These are phyloP conservation scores for Larimichthys crocea DNA, from an alignment of 2,113 vertebrate genomes.

Conservation along the genomic window DNA sequence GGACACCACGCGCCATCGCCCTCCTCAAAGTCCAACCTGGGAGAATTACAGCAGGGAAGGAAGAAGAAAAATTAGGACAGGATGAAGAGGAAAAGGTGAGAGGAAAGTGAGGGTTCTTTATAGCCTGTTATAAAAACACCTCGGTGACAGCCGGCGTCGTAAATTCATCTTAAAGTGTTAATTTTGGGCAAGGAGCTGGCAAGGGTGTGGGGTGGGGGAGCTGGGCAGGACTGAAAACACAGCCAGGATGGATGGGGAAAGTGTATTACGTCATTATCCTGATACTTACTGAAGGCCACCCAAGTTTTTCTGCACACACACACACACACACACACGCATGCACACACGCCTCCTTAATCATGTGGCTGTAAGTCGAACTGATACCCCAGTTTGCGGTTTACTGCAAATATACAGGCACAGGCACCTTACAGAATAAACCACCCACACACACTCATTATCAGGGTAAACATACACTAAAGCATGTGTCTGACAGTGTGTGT, in stretches of 20 bases:
- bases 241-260: slow-evolving; percentile 47
- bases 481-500: background rate
- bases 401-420: slow-evolving; percentile 60
- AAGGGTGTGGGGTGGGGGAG: slow-evolving; percentile 18
- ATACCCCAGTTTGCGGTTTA: slow-evolving; percentile 61
- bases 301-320: slow-evolving; percentile 49
- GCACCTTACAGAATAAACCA: slow-evolving; percentile 47
- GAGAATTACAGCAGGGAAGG: background rate
- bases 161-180: slow-evolving; percentile 71
- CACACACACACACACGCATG: slow-evolving; percentile 25
- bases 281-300: slow-evolving; percentile 70
- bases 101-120: slow-evolving; percentile 48
- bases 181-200: slow-evolving; percentile 61
- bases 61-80: slow-evolving; percentile 19
- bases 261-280: slow-evolving; percentile 69
- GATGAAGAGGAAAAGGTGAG: slow-evolving; percentile 45
- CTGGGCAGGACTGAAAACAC: slow-evolving; percentile 52
- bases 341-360: slow-evolving; percentile 29
- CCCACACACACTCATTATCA: slow-evolving; percentile 46
- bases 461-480: slow-evolving; percentile 21
- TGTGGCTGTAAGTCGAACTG: slow-evolving; percentile 44
- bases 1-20: slow-evolving; percentile 98
- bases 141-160: slow-evolving; percentile 41
- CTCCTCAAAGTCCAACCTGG: slow-evolving; percentile 93
- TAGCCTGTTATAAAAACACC: slow-evolving; percentile 60